Percentiles rank a stretch among this genome's conserved stretches.
These are phyloP conservation scores for Myzus persicae DNA, from an alignment of 1,140 invertebrate species.

Conservation along the genomic window DNA sequence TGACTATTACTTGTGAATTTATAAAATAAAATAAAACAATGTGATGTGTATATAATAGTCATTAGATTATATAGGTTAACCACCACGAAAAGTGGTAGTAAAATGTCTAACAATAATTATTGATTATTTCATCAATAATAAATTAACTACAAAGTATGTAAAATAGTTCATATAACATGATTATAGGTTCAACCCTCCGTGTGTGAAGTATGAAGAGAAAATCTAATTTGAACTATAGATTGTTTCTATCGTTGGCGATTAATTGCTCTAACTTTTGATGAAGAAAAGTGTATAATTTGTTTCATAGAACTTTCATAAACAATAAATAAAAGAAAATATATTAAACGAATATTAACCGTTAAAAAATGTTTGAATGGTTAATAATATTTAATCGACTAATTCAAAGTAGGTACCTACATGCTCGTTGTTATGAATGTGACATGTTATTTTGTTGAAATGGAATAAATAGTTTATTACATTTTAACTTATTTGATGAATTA, in stretches of 20 bases:
- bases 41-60: neutral
- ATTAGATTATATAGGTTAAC: slow-evolving; percentile 18
- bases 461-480: no score
- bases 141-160: slow-evolving; percentile 14
- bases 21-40: neutral
- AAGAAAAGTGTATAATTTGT: slow-evolving; percentile 9
- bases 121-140: slow-evolving; percentile 15
- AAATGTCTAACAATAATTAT: slow-evolving; percentile 4
- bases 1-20: neutral
- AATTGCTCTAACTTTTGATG: slow-evolving; percentile 11
- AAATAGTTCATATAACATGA: neutral
- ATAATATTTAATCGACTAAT: neutral
- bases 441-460: neutral
- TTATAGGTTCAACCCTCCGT: neutral
- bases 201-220: slow-evolving; percentile 8
- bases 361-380: neutral
- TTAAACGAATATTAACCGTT: neutral
- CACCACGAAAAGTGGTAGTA: neutral
- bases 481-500: neutral
- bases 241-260: neutral
- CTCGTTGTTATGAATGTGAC: neutral
- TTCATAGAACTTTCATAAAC: neutral
- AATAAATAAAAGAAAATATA: slow-evolving; percentile 4
- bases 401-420: no score
- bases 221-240: neutral